Base-by-base conservation (phyloP, 2,888 invertebrate genomes). In the Macrosoma leucophasiata region DNA sequence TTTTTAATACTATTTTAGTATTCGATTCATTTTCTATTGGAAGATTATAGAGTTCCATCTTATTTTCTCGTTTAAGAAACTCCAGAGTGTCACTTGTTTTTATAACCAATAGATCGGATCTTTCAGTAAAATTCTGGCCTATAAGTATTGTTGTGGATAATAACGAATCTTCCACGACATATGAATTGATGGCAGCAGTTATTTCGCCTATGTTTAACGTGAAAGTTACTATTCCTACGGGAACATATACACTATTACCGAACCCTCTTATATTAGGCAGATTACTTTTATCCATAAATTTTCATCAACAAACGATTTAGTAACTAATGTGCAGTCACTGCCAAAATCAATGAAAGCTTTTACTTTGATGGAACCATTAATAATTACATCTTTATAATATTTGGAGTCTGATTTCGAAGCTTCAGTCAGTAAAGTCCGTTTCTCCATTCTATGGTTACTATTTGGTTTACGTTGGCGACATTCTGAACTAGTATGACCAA, bases 241-340 rank as follows among this genome's bases (percentile, higher is more conserved):
- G 31, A 19, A 25, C 24, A 24, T 13, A n/a, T 3, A 17, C 13
- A 24, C n/a, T n/a, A n/a, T 31, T 18, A 24, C 14, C 31, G n/a
- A 31, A 17, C 4, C 31, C 31, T 4, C 13, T 31, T 13, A 31
- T 18, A 13, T 10, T n/a, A 5, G 31, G 31, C 17, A 31, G 13
- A 22, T 11, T 9, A 24, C n/a, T n/a, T n/a, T n/a, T n/a, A n/a
- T n/a, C n/a, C n/a, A n/a, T n/a, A n/a, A n/a, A n/a, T n/a, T n/a
- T n/a, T n/a, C n/a, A 2, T 31, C 18, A 7, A 31, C 23, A 13
- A 15, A 24, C 19, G 12, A 17, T 22, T 31, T 22, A 19, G 15
- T 31, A 32, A 32, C 24, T 12, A 32, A 15, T 19, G 31, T 15
- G 19, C 31, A 32, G 13, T 32, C 31, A 8, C 31, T 32, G 9